Conservation (phyloP, 2,113 vertebrate species). For the Junco hyemalis region DNA sequence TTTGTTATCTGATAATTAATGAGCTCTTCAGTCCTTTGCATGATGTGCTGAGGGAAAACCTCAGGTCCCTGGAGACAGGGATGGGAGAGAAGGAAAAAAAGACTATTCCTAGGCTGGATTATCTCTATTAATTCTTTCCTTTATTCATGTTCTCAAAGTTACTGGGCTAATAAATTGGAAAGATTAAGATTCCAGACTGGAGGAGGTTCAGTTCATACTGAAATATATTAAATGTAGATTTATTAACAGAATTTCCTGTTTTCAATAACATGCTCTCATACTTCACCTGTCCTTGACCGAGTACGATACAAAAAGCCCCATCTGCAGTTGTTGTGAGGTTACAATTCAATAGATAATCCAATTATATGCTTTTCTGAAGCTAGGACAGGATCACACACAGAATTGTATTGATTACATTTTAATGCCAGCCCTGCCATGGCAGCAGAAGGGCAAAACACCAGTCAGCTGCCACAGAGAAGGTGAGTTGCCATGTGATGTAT, state of each 20-base stretch:
- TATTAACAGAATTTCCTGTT: background rate
- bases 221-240: background rate
- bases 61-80: background rate
- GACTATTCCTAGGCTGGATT: background rate
- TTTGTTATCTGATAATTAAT: background rate
- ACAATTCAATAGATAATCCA: constrained; percentile 28
- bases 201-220: background rate
- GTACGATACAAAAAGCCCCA: background rate
- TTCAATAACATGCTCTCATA: background rate
- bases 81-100: background rate
- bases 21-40: background rate
- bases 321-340: constrained; percentile 2
- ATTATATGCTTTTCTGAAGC: constrained; percentile 24
- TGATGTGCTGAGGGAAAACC: background rate
- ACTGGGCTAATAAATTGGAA: background rate
- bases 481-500: rapidly evolving
- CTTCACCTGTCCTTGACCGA: constrained; percentile 20
- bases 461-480: background rate
- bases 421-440: background rate
- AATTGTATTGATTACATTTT: constrained; percentile 15
- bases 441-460: background rate
- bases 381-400: background rate
- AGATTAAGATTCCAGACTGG: background rate
- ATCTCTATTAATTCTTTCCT: background rate
- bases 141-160: background rate